Evolutionary conservation across 1,140 invertebrate genomes (phyloP).

Genomic region (Drosophila nigromelanica): DNA sequence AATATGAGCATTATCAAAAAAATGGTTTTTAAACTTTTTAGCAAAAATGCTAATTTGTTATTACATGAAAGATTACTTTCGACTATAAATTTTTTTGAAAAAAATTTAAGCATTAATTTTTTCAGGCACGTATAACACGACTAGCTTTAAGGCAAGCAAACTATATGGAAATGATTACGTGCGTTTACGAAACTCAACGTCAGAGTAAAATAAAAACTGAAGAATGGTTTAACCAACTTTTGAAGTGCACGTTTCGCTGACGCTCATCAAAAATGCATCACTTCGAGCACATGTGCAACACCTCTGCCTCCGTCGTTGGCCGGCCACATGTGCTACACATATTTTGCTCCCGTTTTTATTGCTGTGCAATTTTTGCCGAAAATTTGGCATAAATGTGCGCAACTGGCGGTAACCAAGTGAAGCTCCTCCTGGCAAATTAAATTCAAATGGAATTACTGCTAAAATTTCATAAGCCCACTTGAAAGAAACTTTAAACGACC

Average conservation of each 20-base stretch:
- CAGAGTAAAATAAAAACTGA: conserved; percentile 12
- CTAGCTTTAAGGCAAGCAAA: background rate
- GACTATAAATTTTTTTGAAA: too few relatives aligned
- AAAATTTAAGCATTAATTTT: too few relatives aligned
- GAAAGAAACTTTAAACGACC: conserved; percentile 50
- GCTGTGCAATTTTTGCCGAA: conserved; percentile 12
- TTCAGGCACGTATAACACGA: too few relatives aligned
- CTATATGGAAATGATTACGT: background rate
- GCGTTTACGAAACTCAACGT: conserved; percentile 2
- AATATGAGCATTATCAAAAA: too few relatives aligned
- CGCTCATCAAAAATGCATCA: conserved; percentile 49
- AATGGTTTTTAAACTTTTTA: too few relatives aligned
- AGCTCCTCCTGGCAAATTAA: conserved; percentile 7
- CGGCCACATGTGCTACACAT: conserved; percentile 19
- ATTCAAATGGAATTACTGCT: conserved; percentile 27
- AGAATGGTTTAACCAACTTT: conserved; percentile 18
- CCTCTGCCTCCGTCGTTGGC: conserved; percentile 12
- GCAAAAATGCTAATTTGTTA: too few relatives aligned
- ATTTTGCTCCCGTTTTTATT: conserved; percentile 20
- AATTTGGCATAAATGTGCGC: conserved; percentile 33
- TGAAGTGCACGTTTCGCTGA: conserved; percentile 15
- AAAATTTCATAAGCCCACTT: conserved; percentile 23
- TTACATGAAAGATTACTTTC: too few relatives aligned
- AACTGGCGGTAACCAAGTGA: background rate
- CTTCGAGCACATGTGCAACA: conserved; percentile 30